Evolutionary conservation across 2,797 vertebrate genomes (phyloP).

Genomic region (Falco columbarius): DNA sequence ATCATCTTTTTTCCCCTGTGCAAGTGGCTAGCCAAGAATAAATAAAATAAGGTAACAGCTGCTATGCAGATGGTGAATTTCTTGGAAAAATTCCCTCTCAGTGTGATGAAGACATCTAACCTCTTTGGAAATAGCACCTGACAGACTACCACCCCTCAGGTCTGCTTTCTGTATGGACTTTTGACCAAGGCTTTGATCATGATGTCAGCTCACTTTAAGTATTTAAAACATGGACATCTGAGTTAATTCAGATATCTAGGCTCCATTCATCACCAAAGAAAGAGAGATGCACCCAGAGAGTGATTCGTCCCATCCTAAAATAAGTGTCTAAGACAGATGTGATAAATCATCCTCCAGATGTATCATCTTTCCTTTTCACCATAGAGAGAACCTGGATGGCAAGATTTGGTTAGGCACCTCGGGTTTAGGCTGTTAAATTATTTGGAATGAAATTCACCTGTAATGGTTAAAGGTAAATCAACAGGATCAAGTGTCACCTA

Average conservation of each 20-base stretch:
- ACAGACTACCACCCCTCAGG: background rate
- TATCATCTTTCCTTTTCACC: background rate
- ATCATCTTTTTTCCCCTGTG: background rate
- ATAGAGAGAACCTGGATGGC: background rate
- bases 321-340: background rate
- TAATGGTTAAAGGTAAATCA: background rate
- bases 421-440: background rate
- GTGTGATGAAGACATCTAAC: background rate
- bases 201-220: background rate
- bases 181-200: background rate
- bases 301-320: background rate
- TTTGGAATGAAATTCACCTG: background rate
- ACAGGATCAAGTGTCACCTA: background rate
- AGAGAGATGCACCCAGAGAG: background rate
- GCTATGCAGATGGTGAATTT: slow-evolving; percentile 10
- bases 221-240: background rate
- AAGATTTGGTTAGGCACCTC: background rate
- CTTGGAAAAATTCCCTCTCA: background rate
- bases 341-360: background rate
- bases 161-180: background rate
- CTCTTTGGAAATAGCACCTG: background rate
- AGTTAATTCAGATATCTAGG: background rate
- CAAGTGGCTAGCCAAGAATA: background rate
- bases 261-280: background rate
- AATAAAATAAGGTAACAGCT: slow-evolving; percentile 23